Base-by-base conservation (phyloP, 2,113 vertebrate species). In the Halcyon malimbica region DNA sequence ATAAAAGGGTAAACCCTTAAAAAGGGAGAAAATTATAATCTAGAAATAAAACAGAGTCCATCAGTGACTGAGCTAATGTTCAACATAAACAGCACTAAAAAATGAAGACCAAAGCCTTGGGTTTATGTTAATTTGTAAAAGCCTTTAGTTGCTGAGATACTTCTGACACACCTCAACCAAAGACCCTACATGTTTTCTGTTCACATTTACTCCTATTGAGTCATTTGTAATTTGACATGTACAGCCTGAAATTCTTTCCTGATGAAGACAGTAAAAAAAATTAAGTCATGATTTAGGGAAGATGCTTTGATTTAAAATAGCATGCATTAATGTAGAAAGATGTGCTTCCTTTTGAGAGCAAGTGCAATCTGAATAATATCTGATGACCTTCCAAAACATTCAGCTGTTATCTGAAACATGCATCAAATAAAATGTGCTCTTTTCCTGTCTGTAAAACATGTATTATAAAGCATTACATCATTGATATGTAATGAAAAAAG, bases 381-480 rank as follows among this genome's bases (percentile, higher is more conserved):
- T 69, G 41, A 89, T 50, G 41, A 89, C 59, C 70, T 93, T 89
- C 78, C 65, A 94, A 96, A 96, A 71, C 29, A 62, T 10, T 10
- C 81, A 76, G 74, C 53, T 89, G 69, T 82, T 79, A 41, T 89
- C 77, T 73, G 67, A 87, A 93, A 83, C 31, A 69, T n/a, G 13
- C 13, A 65, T 57, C 65, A 95, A 85, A 83, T 73, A 69, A 91
- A 74, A 60, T 12, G 13, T 69, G 23, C 44, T 84, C 23, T 71
- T 84, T 75, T 93, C 39, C 48, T 73, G 26, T 59, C 70, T 65
- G 41, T 57, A 57, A 71, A 50, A 69, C 11, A 53, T 26, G 13
- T 37, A 48, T 87, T 67, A 76, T 81, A 74, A 63, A 93, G 16
- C 65, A 87, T 96, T 93, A 86, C 82, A 83, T 90, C 84, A 96